Evolutionary conservation across 2,888 invertebrate genomes (phyloP), one percentile per base, ranked within the genome.

Genomic region (Caenorhabditis zanzibari): DNA sequence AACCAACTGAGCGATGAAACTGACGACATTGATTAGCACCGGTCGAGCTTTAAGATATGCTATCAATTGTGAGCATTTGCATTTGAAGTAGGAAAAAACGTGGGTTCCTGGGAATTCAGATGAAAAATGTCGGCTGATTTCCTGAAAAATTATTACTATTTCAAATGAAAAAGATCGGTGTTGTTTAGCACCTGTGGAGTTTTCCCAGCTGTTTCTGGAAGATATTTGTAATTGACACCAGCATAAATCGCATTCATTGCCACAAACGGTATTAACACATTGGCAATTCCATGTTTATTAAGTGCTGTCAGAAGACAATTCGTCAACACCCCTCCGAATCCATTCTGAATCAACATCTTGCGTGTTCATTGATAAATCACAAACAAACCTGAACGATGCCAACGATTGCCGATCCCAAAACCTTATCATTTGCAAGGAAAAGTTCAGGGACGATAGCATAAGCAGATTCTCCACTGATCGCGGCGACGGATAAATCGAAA

Each of bases 401-500:
- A 47, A 88, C 87, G n/a, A 91, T 81, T 16, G 91, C 91, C 12
- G 90, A 86, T 72, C 91, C 91, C 16, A 90, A 56, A 6, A 91
- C 84, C 64, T 88, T 86, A 68, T 91, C 90, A 22, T 85, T 85
- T 24, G 91, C 90, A 24, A 86, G 80, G 64, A 91, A 91, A 16
- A 91, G 84, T 76, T 91, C 91, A 19, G 91, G 89, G 12, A 88
- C 88, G 26, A 91, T 86, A 16, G 90, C 87, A 66, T 88, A 90
- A 1, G 91, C 91, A 26, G 89, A 85, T 81, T 90, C 91, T 16
- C 90, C 90, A 47, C 90, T 87, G 24, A 91, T 84, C 49, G 90
- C 91, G 2, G 91, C 91, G n/a, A 85, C 85, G 10, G 87, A 89
- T 14, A 91, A 83, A 81, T 91, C 91, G 9, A 90, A 19, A 10